Evolutionary conservation across 1,140 invertebrate genomes (phyloP).

Genomic region (Anadara kagoshimensis): DNA sequence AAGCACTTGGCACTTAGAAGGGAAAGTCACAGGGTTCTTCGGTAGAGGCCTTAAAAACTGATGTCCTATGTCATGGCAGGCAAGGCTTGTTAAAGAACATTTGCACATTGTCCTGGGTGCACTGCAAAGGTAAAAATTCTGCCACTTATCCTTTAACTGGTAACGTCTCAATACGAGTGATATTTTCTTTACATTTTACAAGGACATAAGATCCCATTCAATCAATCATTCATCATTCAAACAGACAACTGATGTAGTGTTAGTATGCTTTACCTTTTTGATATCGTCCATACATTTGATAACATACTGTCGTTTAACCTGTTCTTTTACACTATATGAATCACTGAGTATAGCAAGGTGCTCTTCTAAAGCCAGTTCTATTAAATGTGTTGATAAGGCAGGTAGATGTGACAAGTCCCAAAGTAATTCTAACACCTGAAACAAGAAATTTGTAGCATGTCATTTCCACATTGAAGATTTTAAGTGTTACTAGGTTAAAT

Average conservation of each 20-base stretch:
- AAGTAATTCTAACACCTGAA: conserved; percentile 75
- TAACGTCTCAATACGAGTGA: no score
- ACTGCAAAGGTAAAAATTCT: no score
- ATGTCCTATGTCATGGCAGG: no score
- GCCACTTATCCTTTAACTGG: not conserved
- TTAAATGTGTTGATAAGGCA: conserved; percentile 71
- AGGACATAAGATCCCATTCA: no score
- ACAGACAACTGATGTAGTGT: not conserved
- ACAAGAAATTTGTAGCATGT: not conserved
- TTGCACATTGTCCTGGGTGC: no score
- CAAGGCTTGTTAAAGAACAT: no score
- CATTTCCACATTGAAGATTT: no score
- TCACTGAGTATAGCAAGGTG: conserved; percentile 76
- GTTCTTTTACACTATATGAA: conserved; percentile 73
- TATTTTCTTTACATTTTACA: no score
- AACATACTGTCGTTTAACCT: conserved; percentile 75
- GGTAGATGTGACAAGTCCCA: conserved; percentile 76
- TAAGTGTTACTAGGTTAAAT: no score
- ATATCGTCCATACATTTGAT: conserved; percentile 77
- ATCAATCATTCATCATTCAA: not conserved
- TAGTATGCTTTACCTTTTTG: conserved; percentile 68
- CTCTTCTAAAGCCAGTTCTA: conserved; percentile 76
- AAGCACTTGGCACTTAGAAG: no score
- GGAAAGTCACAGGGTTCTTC: no score
- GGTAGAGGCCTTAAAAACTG: no score